Evolutionary conservation across 2,113 vertebrate species (phyloP).

Genomic region (Enhydra lutris): DNA sequence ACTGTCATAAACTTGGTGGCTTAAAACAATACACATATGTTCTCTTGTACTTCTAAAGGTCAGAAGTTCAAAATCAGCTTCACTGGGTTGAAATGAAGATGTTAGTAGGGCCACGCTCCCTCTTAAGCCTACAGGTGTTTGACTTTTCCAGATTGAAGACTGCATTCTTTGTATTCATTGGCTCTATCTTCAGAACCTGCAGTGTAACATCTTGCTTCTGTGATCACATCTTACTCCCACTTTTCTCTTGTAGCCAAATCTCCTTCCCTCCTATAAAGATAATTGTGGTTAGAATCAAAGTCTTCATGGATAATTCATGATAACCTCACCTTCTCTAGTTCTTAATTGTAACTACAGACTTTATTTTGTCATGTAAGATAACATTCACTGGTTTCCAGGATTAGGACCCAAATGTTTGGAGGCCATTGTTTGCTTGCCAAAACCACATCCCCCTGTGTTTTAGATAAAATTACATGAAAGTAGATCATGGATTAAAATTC

Average conservation of each 20-base stretch:
- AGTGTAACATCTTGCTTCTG: neutral
- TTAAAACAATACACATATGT: neutral
- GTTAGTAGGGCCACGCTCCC: neutral
- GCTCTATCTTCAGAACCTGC: neutral
- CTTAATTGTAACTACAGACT: neutral
- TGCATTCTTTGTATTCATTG: neutral
- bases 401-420: neutral
- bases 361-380: neutral
- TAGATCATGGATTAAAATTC: neutral
- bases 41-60: neutral
- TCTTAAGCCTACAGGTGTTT: neutral
- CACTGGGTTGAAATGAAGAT: neutral
- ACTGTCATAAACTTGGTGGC: neutral
- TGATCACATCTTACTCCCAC: neutral
- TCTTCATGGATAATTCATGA: neutral
- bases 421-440: neutral
- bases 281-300: neutral
- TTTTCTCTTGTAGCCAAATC: neutral
- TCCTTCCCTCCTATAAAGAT: neutral
- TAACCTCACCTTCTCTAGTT: neutral
- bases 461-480: neutral
- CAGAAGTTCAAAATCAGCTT: neutral
- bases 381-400: neutral
- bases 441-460: neutral
- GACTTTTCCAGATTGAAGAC: neutral